phyloP scores from a whole-genome alignment of 1,140 invertebrate genomes.

The Cydia splendana region DNA sequence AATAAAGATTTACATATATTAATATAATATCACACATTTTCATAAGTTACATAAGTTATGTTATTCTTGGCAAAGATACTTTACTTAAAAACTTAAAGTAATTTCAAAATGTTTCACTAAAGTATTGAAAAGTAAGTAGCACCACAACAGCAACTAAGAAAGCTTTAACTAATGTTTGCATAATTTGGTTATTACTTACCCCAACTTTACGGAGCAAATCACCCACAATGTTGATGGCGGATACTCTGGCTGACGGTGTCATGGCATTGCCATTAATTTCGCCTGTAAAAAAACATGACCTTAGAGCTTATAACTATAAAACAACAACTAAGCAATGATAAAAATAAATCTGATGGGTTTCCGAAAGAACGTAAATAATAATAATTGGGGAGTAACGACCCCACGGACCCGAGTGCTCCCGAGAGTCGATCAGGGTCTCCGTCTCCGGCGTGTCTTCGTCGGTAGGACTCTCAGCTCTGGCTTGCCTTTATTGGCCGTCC shows the following conservation, averaged over 20 bases:
- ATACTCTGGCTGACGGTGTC: conserved; percentile 91
- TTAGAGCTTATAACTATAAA: conserved; percentile 32
- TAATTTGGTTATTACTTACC: conserved; percentile 81
- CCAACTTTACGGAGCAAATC: conserved; percentile 95
- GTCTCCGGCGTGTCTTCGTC: too few species aligned
- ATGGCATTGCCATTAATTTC: conserved; percentile 86
- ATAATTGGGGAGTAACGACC: too few species aligned
- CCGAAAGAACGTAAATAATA: too few species aligned
- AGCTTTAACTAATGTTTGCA: conserved; percentile 38
- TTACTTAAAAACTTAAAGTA: neutral
- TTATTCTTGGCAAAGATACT: neutral
- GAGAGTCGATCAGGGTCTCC: too few species aligned
- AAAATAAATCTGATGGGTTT: too few species aligned
- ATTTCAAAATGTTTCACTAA: conserved; percentile 7
- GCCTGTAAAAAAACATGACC: conserved; percentile 50
- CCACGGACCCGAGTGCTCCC: too few species aligned
- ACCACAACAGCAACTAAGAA: conserved; percentile 37
- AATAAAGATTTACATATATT: neutral
- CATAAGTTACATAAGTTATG: neutral
- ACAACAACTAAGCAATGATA: conserved; percentile 4
- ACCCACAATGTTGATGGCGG: conserved; percentile 95
- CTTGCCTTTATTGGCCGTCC: too few species aligned
- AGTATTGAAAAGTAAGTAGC: conserved; percentile 34
- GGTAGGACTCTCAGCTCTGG: too few species aligned
- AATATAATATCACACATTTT: neutral